A percentile compares a stretch with the other conserved stretches of the same genome.
Evolutionary conservation across 2,113 vertebrate genomes (phyloP).

Genomic region (Sylvietta virens): DNA sequence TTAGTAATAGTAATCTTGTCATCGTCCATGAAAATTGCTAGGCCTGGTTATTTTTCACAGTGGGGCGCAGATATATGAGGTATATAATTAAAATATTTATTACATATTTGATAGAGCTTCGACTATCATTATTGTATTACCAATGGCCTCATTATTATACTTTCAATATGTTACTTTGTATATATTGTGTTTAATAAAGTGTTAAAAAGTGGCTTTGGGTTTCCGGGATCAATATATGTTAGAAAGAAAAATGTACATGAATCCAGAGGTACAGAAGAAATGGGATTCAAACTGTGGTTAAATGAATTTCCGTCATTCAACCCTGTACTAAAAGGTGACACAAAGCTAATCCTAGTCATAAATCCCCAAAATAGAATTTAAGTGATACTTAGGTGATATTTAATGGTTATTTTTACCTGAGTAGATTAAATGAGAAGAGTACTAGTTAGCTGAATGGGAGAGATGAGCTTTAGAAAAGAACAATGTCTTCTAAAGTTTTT

Average conservation of each 20-base stretch:
- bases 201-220: constrained; percentile 30
- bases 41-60: constrained; percentile 66
- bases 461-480: not conserved
- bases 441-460: not conserved
- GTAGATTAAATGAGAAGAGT: not conserved
- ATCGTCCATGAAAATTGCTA: constrained; percentile 60
- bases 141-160: constrained; percentile 15
- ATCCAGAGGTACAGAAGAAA: constrained; percentile 22
- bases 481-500: not conserved
- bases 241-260: constrained; percentile 22
- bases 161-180: constrained; percentile 37
- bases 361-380: constrained; percentile 55
- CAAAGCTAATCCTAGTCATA: constrained; percentile 46
- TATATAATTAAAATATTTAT: constrained; percentile 77
- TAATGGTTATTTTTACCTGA: constrained; percentile 50
- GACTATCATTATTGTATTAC: constrained; percentile 23
- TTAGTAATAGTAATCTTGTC: constrained; percentile 70
- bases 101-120: constrained; percentile 42
- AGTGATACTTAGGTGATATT: constrained; percentile 34
- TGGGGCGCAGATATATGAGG: constrained; percentile 51
- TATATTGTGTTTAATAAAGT: constrained; percentile 53
- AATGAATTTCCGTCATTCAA: constrained; percentile 43
- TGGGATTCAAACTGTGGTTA: constrained; percentile 45
- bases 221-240: constrained; percentile 2
- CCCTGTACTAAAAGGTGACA: constrained; percentile 18